Conservation (phyloP, 2,113 vertebrate genomes). For the human (Homo sapiens) region DNA sequence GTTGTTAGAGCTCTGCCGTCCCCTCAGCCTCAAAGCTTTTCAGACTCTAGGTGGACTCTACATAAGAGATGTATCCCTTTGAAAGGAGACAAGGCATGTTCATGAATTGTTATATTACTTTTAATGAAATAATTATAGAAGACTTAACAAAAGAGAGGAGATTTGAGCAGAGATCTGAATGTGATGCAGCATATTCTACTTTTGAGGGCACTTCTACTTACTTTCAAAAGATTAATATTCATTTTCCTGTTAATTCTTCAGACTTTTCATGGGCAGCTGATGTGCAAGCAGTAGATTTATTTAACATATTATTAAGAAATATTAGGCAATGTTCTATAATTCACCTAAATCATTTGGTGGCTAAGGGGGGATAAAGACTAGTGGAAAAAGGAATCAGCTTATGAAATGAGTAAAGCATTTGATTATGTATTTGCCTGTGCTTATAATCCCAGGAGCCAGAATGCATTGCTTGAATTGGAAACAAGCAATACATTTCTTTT, state of each 20-base stretch:
- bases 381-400: not conserved
- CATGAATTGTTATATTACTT: not conserved
- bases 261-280: not conserved
- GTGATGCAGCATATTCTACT: not conserved
- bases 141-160: not conserved
- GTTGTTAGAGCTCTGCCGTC: not conserved
- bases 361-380: not conserved
- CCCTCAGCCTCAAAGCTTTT: not conserved
- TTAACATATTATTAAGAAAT: not conserved
- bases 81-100: not conserved
- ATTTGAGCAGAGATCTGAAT: not conserved
- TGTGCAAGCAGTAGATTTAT: not conserved
- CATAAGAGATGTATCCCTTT: not conserved
- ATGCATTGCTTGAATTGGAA: not conserved
- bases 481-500: not conserved
- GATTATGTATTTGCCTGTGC: not conserved
- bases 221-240: not conserved
- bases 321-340: not conserved
- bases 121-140: not conserved
- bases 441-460: not conserved
- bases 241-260: not conserved
- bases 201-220: not conserved
- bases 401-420: not conserved
- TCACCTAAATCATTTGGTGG: not conserved
- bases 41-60: not conserved